phyloP scores from a whole-genome alignment of 2,113 vertebrate genomes.

The Amblyopsis rosae region DNA sequence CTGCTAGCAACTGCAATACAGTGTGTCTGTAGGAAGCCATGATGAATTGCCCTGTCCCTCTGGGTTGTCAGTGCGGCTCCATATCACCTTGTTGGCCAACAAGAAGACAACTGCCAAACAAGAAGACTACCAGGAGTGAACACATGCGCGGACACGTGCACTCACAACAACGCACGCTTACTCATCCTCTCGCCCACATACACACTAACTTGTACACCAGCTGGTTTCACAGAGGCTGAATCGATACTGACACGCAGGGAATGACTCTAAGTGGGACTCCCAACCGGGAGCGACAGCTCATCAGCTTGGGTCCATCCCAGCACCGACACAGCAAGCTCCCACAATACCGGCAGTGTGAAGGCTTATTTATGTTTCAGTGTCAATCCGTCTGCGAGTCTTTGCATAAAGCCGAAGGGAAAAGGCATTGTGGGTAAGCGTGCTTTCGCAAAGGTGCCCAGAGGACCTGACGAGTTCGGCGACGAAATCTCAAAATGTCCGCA shows the following conservation, averaged over 20 bases:
- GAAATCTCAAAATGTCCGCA: too few species aligned
- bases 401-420: too few species aligned
- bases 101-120: background rate
- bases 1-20: background rate
- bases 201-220: background rate
- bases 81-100: background rate
- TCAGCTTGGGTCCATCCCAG: too few species aligned
- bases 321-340: too few species aligned
- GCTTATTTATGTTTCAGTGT: background rate
- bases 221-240: conserved; percentile 25
- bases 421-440: too few species aligned
- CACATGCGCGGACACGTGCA: background rate
- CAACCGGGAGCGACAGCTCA: conserved; percentile 18
- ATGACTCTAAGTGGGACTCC: conserved; percentile 10
- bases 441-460: too few species aligned
- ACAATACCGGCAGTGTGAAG: background rate
- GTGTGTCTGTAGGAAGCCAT: background rate
- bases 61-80: background rate
- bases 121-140: background rate
- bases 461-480: too few species aligned
- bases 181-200: background rate
- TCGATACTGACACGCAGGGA: conserved; percentile 29
- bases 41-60: background rate
- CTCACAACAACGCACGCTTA: conserved; percentile 3
- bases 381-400: too few species aligned